Conservation (phyloP, 2,888 invertebrate species). For the Drosophila formosana region DNA sequence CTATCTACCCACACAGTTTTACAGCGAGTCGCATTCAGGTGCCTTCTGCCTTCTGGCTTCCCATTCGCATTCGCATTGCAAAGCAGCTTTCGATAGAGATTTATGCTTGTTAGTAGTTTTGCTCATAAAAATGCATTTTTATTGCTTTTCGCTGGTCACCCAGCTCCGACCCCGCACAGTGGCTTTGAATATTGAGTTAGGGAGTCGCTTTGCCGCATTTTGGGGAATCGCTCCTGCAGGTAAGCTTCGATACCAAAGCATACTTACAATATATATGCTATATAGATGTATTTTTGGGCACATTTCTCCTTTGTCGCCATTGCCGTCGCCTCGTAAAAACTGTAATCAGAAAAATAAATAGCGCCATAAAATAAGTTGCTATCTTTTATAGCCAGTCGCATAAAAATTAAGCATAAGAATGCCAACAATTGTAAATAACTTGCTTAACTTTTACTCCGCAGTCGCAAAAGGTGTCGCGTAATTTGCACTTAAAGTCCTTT, state of each 20-base stretch:
- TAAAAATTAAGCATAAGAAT: constrained; percentile 66
- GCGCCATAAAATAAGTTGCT: constrained; percentile 80
- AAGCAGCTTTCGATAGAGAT: constrained; percentile 81
- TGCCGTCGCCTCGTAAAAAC: constrained; percentile 72
- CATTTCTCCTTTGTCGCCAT: constrained; percentile 56
- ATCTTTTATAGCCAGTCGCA: constrained; percentile 76
- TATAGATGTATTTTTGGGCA: constrained; percentile 45
- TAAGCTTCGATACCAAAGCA: constrained; percentile 34
- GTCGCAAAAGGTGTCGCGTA: constrained; percentile 53
- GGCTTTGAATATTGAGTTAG: constrained; percentile 80
- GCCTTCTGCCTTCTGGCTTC: constrained; percentile 29
- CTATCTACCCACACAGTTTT: constrained; percentile 56
- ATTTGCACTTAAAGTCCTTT: constrained; percentile 72
- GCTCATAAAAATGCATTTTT: constrained; percentile 81
- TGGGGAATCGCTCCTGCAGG: constrained; percentile 37
- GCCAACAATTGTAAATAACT: constrained; percentile 63
- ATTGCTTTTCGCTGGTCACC: constrained; percentile 72
- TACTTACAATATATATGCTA: constrained; percentile 14
- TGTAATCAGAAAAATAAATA: constrained; percentile 80
- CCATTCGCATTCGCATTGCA: constrained; percentile 57
- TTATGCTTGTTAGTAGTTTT: constrained; percentile 81
- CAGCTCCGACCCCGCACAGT: constrained; percentile 13
- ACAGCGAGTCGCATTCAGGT: constrained; percentile 30
- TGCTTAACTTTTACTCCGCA: constrained; percentile 65
- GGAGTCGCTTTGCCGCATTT: constrained; percentile 10